A percentile compares a stretch with the other conserved stretches of the same genome.
These are phyloP conservation scores for Pampus argenteus DNA, from an alignment of 2,797 vertebrate genomes.

Conservation along the genomic window DNA sequence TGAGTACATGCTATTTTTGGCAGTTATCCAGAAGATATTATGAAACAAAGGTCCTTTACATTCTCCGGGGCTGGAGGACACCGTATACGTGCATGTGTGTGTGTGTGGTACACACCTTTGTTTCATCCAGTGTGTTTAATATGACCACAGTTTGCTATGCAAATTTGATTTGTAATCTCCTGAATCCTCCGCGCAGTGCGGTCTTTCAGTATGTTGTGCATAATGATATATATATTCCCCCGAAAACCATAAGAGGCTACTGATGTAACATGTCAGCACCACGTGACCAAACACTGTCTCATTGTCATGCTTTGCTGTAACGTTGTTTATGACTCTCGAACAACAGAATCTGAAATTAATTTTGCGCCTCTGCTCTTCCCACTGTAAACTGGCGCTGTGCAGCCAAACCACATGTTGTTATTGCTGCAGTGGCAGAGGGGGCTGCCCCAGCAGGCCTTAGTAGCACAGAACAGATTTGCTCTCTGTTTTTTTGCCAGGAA, in stretches of 20 bases:
- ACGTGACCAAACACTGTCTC: constrained; percentile 44
- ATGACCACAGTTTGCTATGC: constrained; percentile 19
- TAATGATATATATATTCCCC: constrained; percentile 6
- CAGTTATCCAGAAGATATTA: constrained; percentile 61
- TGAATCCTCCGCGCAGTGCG: background rate
- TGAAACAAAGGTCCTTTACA: constrained; percentile 74
- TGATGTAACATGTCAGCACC: constrained; percentile 41
- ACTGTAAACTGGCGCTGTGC: constrained; percentile 79
- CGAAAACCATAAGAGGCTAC: constrained; percentile 9
- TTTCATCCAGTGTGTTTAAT: constrained; percentile 16
- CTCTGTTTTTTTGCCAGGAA: constrained; percentile 72
- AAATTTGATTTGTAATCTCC: constrained; percentile 20
- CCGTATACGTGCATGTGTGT: constrained; percentile 24
- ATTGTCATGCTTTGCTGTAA: constrained; percentile 67
- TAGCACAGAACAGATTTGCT: constrained; percentile 79
- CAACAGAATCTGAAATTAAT: constrained; percentile 86
- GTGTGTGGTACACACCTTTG: constrained; percentile 54
- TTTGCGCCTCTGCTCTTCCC: constrained; percentile 82
- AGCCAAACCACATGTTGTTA: constrained; percentile 88
- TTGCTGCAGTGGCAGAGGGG: constrained; percentile 81
- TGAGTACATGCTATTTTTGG: constrained; percentile 58
- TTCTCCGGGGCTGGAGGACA: constrained; percentile 56
- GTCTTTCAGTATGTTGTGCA: background rate
- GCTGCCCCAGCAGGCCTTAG: constrained; percentile 80
- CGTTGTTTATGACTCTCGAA: constrained; percentile 82